Evolutionary conservation across 2,113 vertebrate species (phyloP), one percentile per base, ranked within the genome.

Genomic region (Sylvicapra grimmia): DNA sequence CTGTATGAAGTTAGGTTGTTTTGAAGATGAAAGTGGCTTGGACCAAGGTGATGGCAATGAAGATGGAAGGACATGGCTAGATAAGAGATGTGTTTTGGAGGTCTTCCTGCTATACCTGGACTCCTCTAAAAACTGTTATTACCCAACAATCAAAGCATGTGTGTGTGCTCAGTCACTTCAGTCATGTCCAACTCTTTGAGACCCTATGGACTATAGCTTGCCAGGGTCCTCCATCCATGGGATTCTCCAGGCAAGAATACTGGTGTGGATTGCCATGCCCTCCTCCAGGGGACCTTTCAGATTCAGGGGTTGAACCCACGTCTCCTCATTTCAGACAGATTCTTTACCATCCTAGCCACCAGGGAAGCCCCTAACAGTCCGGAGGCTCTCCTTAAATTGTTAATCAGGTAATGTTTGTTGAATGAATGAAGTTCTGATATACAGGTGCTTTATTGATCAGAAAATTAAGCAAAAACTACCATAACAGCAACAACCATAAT

Each of bases 231-330:
- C 36, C 23, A 44, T 7, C 72, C 72, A 44, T 77, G 72, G 72
- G 40, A 77, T 44, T 77, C 72, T 44, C 72, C 72, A 77, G 40
- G 72, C 23, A 44, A 77, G 23, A 8, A 77, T 27, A 77, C 40
- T 44, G 72, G 23, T 44, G 23, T 77, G 13, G 27, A 44, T 77
- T 44, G 12, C 23, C 6, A 44, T 44, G 40, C 40, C 23, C 12
- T 77, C 40, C 40, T 44, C 40, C 3, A 77, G 23, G 72, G 40
- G 72, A 77, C 40, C 23, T 44, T 27, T 40, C 12, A 14, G 21
- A 77, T 27, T 12, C 23, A 77, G 12, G 23, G 40, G 8, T 44
- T 1, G 0, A 44, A 77, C 23, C 72, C 72, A 77, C 3, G 0
- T 44, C 23, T 25, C 68, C 19, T 75, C 36, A 25, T 75, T 75